Evolutionary conservation across 2,113 vertebrate genomes (phyloP).

Genomic region (Setophaga coronata): DNA sequence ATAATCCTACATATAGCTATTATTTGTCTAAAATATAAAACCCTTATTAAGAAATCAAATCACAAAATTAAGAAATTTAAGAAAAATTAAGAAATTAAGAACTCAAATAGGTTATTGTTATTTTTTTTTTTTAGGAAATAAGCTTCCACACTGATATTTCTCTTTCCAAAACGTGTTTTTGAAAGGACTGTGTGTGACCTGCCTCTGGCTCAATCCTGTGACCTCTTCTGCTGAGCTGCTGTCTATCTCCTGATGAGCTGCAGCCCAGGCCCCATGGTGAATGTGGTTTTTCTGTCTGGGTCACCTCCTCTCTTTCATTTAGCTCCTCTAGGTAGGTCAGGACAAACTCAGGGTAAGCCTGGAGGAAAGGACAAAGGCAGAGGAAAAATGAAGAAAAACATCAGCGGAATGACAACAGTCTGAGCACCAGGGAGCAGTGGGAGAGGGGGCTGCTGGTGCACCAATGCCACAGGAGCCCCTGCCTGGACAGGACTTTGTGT

Average conservation of each 20-base stretch:
- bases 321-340: constrained; percentile 80
- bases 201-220: constrained; percentile 57
- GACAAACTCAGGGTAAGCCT: constrained; percentile 77
- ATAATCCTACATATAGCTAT: not conserved
- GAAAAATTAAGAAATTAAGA: not conserved
- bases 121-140: not conserved
- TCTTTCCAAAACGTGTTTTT: constrained; percentile 44
- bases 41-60: not conserved
- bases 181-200: constrained; percentile 60
- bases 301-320: constrained; percentile 68
- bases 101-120: not conserved
- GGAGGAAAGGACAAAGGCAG: constrained; percentile 58
- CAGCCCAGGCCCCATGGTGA: constrained; percentile 55
- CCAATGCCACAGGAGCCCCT: not conserved
- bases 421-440: not conserved
- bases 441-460: not conserved
- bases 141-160: constrained; percentile 1
- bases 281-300: constrained; percentile 59
- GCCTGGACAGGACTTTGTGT: not conserved
- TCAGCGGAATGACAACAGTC: constrained; percentile 2
- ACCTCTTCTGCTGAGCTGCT: constrained; percentile 69
- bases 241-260: constrained; percentile 50
- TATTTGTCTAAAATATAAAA: not conserved
- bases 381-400: constrained; percentile 24
- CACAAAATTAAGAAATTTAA: not conserved